Conservation (phyloP, 2,888 invertebrate species). For the Erebia palarica region DNA sequence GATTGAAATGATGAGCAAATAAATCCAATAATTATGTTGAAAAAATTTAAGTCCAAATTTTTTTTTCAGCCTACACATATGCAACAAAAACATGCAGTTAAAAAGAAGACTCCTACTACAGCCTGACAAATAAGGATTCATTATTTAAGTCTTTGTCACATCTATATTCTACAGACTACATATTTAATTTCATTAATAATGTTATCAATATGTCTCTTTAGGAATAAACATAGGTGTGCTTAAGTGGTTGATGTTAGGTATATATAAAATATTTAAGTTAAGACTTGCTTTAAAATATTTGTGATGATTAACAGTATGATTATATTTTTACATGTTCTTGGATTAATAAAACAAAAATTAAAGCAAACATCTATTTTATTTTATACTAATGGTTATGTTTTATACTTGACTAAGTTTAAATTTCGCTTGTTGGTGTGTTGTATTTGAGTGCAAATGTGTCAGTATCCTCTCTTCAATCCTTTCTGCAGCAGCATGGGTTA, state of each 20-base stretch:
- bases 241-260: too few relatives aligned
- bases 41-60: background rate
- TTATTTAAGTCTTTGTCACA: background rate
- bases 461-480: slow-evolving; percentile 91
- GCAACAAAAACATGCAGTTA: slow-evolving; percentile 29
- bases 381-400: slow-evolving; percentile 29
- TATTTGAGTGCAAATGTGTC: slow-evolving; percentile 85
- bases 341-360: slow-evolving; percentile 26
- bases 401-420: slow-evolving; percentile 85
- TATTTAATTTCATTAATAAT: too few relatives aligned
- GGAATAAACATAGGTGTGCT: too few relatives aligned
- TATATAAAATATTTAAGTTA: background rate
- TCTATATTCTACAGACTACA: background rate
- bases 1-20: too few relatives aligned
- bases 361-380: slow-evolving; percentile 26
- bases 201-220: too few relatives aligned
- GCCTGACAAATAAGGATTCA: background rate
- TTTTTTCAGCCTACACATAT: slow-evolving; percentile 47
- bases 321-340: slow-evolving; percentile 9
- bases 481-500: slow-evolving; percentile 92
- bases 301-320: background rate
- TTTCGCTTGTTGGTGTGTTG: slow-evolving; percentile 68
- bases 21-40: too few relatives aligned
- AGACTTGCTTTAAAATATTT: background rate
- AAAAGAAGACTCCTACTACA: slow-evolving; percentile 25